Percentiles rank a stretch among this genome's conserved stretches.
Evolutionary conservation across 2,113 vertebrate species (phyloP).

Genomic region (Mus spicilegus): DNA sequence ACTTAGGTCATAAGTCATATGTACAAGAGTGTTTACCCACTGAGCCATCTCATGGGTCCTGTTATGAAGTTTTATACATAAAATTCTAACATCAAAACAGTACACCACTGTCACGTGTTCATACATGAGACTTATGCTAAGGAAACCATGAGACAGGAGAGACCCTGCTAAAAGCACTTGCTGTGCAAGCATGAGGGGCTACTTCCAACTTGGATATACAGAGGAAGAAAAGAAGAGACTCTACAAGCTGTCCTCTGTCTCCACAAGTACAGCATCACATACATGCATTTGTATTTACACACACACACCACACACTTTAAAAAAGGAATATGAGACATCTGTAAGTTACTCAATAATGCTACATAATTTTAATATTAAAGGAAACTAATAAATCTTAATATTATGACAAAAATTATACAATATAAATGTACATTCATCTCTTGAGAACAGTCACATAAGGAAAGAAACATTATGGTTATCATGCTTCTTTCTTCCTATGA

Average conservation of each 20-base stretch:
- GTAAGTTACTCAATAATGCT: conserved; percentile 1
- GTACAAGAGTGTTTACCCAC: background rate
- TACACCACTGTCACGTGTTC: background rate
- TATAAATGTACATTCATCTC: conserved; percentile 28
- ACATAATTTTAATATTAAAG: conserved; percentile 36
- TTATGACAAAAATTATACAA: conserved; percentile 18
- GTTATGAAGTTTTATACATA: conserved; percentile 33
- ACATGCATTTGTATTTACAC: background rate
- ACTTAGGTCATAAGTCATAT: background rate
- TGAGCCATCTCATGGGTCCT: background rate
- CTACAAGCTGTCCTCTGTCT: background rate
- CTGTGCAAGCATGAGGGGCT: background rate
- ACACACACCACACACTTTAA: background rate
- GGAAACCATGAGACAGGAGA: background rate
- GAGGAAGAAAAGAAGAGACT: background rate
- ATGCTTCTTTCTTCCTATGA: background rate
- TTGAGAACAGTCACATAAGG: background rate
- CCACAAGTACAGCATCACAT: background rate
- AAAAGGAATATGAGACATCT: background rate
- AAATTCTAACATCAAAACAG: conserved; percentile 54
- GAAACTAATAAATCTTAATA: conserved; percentile 56
- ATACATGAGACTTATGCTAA: background rate
- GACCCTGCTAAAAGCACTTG: background rate
- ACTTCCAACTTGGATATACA: background rate
- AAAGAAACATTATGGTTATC: background rate